phyloP scores from a whole-genome alignment of 1,140 invertebrate genomes.

The Microplitis demolitor region DNA sequence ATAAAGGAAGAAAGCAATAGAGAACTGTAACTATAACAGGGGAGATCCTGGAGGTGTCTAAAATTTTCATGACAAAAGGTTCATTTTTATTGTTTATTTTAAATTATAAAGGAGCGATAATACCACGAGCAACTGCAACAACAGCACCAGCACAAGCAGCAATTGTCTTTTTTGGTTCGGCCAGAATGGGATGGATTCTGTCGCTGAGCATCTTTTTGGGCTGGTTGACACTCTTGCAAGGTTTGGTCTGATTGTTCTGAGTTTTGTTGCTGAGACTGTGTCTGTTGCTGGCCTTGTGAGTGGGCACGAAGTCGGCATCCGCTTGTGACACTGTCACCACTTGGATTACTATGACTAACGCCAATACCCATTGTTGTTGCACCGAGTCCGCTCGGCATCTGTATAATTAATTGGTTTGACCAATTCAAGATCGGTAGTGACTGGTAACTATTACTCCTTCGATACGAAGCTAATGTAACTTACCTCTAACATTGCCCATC shows the following conservation, averaged over 20 bases:
- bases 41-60: too few species aligned
- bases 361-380: slow-evolving; percentile 58
- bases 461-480: slow-evolving; percentile 25
- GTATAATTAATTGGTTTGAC: slow-evolving; percentile 18
- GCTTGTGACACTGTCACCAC: slow-evolving; percentile 45
- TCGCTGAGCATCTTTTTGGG: slow-evolving; percentile 37
- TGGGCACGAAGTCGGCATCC: slow-evolving; percentile 55
- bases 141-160: slow-evolving; percentile 73
- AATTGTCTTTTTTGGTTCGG: slow-evolving; percentile 62
- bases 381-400: slow-evolving; percentile 61
- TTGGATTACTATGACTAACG: slow-evolving; percentile 55
- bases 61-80: too few species aligned
- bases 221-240: slow-evolving; percentile 32
- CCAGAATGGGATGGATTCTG: slow-evolving; percentile 49
- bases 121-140: slow-evolving; percentile 76
- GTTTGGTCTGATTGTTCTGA: slow-evolving; percentile 32
- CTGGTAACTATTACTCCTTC: not conserved
- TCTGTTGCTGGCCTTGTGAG: slow-evolving; percentile 46
- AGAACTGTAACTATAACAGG: too few species aligned
- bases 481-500: slow-evolving; percentile 63
- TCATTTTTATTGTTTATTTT: too few species aligned
- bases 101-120: slow-evolving; percentile 44
- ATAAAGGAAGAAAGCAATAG: too few species aligned
- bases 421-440: not conserved
- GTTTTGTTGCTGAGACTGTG: slow-evolving; percentile 35